Percentiles rank a stretch among this genome's conserved stretches.
phyloP scores from a whole-genome alignment of 2,797 vertebrate species.

The Parauchenoglanis punctatus region DNA sequence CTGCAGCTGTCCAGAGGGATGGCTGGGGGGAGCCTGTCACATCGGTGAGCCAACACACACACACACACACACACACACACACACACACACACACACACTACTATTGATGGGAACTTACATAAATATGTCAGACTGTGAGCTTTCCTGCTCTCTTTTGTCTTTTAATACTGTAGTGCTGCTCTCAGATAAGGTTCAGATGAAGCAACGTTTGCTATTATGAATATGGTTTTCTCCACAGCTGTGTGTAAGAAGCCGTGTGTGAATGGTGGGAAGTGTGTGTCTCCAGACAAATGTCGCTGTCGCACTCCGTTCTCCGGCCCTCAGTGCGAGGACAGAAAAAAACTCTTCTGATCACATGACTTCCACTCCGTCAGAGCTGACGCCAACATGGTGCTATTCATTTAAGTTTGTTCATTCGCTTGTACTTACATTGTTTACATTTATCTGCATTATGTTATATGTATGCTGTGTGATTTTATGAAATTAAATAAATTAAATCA shows the following conservation, averaged over 20 bases:
- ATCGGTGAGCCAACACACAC: constrained; percentile 71
- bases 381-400: constrained; percentile 48
- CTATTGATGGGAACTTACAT: background rate
- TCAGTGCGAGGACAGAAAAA: constrained; percentile 79
- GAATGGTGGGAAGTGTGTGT: constrained; percentile 85
- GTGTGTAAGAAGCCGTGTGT: constrained; percentile 78
- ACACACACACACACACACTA: background rate
- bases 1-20: constrained; percentile 86
- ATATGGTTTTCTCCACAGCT: constrained; percentile 64
- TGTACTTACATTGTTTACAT: constrained; percentile 25
- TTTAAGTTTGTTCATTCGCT: constrained; percentile 1
- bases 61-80: constrained; percentile 6
- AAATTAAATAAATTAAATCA: constrained; percentile 2
- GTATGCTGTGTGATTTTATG: constrained; percentile 6
- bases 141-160: background rate
- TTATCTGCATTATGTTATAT: constrained; percentile 35
- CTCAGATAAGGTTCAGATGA: background rate
- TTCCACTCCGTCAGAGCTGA: background rate
- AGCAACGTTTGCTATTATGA: constrained; percentile 7
- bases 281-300: constrained; percentile 82
- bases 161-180: background rate
- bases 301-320: constrained; percentile 74
- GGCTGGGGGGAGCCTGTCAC: constrained; percentile 85
- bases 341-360: constrained; percentile 51
- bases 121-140: background rate